Conservation (phyloP, 2,113 vertebrate species). For the Lasiurus borealis region DNA sequence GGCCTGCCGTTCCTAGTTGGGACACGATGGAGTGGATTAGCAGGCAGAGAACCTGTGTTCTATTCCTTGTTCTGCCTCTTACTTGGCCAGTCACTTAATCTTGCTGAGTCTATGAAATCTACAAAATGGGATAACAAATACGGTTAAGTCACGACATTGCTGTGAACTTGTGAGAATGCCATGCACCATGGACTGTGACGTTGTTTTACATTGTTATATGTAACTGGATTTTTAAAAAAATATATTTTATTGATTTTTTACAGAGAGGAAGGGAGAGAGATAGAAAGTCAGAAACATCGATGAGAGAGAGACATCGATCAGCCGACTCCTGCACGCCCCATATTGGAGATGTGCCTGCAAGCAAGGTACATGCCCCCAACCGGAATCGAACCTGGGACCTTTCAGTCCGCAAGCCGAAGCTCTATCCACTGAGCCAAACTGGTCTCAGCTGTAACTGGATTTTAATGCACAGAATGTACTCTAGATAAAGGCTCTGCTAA, state of each 20-base stretch:
- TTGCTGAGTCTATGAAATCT: slow-evolving; percentile 35
- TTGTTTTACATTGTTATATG: background rate
- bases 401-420: no score
- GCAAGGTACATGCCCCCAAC: no score
- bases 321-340: no score
- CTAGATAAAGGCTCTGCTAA: slow-evolving; percentile 10
- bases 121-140: background rate
- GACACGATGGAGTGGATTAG: background rate
- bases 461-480: background rate
- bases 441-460: background rate
- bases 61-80: background rate
- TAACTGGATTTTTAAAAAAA: no score
- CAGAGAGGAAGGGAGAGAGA: no score
- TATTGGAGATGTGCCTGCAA: no score
- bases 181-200: background rate
- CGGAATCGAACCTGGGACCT: no score
- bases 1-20: background rate
- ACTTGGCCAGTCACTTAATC: background rate
- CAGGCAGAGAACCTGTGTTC: background rate
- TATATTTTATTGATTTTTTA: no score
- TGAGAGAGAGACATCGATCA: no score
- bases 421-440: no score
- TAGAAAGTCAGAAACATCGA: no score
- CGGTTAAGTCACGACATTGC: background rate
- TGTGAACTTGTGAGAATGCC: background rate